Base-by-base conservation (phyloP, 2,113 vertebrate genomes). In the Leiothrix lutea region DNA sequence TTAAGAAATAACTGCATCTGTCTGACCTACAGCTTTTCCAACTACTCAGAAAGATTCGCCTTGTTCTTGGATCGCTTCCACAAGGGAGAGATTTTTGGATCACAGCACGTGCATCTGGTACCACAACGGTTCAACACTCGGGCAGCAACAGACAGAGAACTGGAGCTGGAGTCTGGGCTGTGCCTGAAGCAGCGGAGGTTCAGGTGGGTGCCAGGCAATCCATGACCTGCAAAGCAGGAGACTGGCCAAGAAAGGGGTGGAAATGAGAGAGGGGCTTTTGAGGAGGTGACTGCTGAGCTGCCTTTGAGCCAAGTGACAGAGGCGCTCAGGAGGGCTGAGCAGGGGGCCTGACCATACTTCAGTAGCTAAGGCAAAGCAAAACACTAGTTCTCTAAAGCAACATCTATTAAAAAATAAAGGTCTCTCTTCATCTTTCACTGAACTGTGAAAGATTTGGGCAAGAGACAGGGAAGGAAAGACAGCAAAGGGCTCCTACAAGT, bases 61-160 rank as follows among this genome's bases (percentile, higher is more conserved):
- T 62, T 67, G 44, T 47, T 84, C 65, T 65, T 56, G 45, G 66
- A 48, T 36, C 75, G 57, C 45, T 94, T 80, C 70, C 50, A 57
- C 66, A 50, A 93, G 45, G 33, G n/a, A 42, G 28, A 93, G 66
- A 45, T 20, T 75, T 54, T 38, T 61, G 61, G 62, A 58, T 58
- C 35, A 19, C n/a, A 42, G 20, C 1, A 0, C 6, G 8, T 8
- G 1, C 12, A 23, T 57, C n/a, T 28, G 14, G 42, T 23, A 25
- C 0, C 0, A n/a, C 2, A 0, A 28, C 3, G 8, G 18, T 45
- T 53, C 57, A 56, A 25, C 11, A 14, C 25, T 2, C 1, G 1
- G 22, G 45, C 38, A 65, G 62, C 38, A 42, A 28, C 9, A 61
- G 33, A 14, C 12, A 33, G n/a, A 45, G 19, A 66, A 13, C 64